Evolutionary conservation across 2,797 vertebrate species (phyloP).

Genomic region (Graptemys geographica): DNA sequence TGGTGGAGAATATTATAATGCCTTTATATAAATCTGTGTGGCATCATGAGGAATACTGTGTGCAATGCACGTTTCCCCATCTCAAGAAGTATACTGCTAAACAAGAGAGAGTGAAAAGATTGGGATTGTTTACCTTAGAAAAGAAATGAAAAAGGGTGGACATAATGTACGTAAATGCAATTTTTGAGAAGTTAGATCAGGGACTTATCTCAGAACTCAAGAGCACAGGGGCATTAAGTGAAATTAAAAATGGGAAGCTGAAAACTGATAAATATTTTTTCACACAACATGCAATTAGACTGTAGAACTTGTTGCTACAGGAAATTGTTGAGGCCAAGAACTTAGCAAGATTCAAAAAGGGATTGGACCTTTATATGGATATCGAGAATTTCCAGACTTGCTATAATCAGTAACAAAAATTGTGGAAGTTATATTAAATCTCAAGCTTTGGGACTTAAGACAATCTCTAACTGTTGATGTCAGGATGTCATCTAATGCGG

Average conservation of each 20-base stretch:
- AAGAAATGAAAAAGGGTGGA: neutral
- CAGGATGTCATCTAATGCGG: neutral
- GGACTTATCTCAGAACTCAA: neutral
- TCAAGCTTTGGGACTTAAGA: neutral
- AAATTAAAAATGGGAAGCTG: neutral
- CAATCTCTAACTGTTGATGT: neutral
- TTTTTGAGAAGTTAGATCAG: neutral
- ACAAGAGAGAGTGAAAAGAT: neutral
- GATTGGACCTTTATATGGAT: neutral
- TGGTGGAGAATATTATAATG: neutral
- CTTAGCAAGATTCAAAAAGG: neutral
- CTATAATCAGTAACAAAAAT: neutral
- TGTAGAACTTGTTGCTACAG: neutral
- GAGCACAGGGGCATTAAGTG: neutral
- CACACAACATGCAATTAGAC: neutral
- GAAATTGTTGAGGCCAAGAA: neutral
- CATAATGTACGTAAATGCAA: neutral
- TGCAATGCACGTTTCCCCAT: neutral
- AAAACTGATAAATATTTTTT: neutral
- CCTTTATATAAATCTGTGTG: neutral
- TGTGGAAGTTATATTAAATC: neutral
- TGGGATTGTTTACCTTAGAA: neutral
- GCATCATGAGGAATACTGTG: neutral
- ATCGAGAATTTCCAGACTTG: neutral
- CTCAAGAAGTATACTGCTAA: neutral